Evolutionary conservation across 1,140 invertebrate genomes (phyloP), one percentile per base, ranked within the genome.

Genomic region (Planococcus citri): DNA sequence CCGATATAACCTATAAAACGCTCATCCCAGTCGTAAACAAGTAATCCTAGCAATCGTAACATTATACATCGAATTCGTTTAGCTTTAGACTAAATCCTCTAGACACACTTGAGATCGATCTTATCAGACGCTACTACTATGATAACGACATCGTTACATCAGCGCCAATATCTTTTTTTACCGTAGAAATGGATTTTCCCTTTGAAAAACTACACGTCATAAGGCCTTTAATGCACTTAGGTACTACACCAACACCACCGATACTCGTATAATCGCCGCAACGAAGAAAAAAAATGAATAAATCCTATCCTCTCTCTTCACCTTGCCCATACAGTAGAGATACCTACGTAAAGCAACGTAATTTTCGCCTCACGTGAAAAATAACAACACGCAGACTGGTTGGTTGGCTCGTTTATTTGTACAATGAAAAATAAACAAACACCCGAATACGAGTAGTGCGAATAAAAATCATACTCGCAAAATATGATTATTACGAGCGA

Each of bases 131-230:
- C 25, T 6, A 27, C 2, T 64, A 64, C 60, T 3, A 27, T 64
- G 25, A 27, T 64, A 64, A 64, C 60, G 60, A 64, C 60, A 64
- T 64, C 60, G 60, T 64, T 64, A 64, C 60, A 64, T 25, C 60
- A 64, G 21, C 25, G 60, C 60, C 60, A 64, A 64, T 64, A 64
- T 64, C 60, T 64, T 64, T n/a, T n/a, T 64, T 25, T 64, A 64
- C 60, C 2, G 60, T 24, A 64, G 21, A 64, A 64, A 27, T 64
- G 60, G 60, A 64, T 64, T 64, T 64, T 64, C 20, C 41, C 2
- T 20, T 14, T 4, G 17, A 20, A 51, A 6, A 51, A 51, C 41
- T n/a, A 17, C 41, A 51, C 41, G 41, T 51, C 41, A 51, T 51
- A 51, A 51, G 41, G 41, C 41, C 12, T 51, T 51, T 51, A 51